phyloP scores from a whole-genome alignment of 2,888 invertebrate genomes.

The Mimumesa dahlbomi region DNA sequence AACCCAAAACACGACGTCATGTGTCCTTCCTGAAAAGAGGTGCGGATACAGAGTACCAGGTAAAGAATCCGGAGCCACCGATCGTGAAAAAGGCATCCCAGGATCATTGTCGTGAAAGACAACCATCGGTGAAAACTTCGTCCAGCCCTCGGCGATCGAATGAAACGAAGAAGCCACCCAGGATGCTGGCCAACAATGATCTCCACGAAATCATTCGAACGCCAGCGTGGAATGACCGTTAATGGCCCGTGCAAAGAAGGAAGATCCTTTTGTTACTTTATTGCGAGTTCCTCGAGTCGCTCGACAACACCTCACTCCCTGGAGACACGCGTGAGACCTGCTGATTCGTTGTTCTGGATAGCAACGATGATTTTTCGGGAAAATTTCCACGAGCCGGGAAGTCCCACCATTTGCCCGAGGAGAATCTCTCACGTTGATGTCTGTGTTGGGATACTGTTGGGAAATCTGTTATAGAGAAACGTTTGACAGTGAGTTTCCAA shows the following conservation, averaged over 20 bases:
- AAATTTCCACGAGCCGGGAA: background rate
- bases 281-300: slow-evolving; percentile 31
- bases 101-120: slow-evolving; percentile 39
- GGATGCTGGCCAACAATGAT: slow-evolving; percentile 58
- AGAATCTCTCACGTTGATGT: slow-evolving; percentile 24
- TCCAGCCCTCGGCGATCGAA: slow-evolving; percentile 38
- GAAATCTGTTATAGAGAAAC: too few species aligned
- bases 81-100: slow-evolving; percentile 32
- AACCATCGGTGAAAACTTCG: slow-evolving; percentile 45
- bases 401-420: background rate
- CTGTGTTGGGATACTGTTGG: too few species aligned
- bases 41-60: slow-evolving; percentile 29
- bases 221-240: slow-evolving; percentile 50
- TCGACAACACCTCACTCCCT: slow-evolving; percentile 20
- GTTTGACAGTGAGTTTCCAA: too few species aligned
- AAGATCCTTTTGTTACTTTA: slow-evolving; percentile 48
- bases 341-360: slow-evolving; percentile 26
- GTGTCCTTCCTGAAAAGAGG: slow-evolving; percentile 48
- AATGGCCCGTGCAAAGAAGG: slow-evolving; percentile 51
- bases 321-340: slow-evolving; percentile 28
- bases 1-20: slow-evolving; percentile 43
- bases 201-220: slow-evolving; percentile 47
- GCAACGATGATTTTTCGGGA: background rate
- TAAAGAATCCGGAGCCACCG: slow-evolving; percentile 16
- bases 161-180: slow-evolving; percentile 59